Conservation (phyloP, 2,113 vertebrate genomes). For the Terrapene triunguis region DNA sequence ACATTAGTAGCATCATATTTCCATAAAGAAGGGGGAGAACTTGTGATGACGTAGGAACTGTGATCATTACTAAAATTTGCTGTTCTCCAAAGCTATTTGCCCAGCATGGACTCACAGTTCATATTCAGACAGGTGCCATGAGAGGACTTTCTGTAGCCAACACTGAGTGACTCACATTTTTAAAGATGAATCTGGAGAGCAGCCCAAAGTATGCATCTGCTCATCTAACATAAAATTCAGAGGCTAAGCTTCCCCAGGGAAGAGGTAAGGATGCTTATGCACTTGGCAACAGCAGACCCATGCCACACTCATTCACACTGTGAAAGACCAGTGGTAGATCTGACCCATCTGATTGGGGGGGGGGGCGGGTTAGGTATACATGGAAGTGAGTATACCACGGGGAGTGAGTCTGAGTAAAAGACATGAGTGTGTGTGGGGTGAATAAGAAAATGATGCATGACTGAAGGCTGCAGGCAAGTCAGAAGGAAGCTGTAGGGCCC, state of each 20-base stretch:
- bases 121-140: conserved; percentile 3
- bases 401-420: neutral
- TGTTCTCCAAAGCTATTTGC: neutral
- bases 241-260: conserved; percentile 61
- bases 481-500: neutral
- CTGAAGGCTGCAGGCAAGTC: neutral
- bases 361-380: neutral
- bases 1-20: neutral
- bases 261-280: conserved; percentile 63
- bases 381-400: neutral
- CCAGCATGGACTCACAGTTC: neutral
- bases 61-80: neutral
- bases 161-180: conserved; percentile 46
- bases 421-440: neutral
- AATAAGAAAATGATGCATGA: neutral
- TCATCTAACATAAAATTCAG: conserved; percentile 57
- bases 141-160: conserved; percentile 24
- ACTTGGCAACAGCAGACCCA: conserved; percentile 54
- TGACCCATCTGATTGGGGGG: conserved; percentile 34
- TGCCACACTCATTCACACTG: conserved; percentile 21
- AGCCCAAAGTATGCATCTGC: conserved; percentile 68
- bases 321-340: conserved; percentile 54
- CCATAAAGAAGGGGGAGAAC: neutral
- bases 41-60: neutral
- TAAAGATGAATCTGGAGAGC: conserved; percentile 59